Evolutionary conservation across 1,140 invertebrate genomes (phyloP).

Genomic region (Apis cerana): DNA sequence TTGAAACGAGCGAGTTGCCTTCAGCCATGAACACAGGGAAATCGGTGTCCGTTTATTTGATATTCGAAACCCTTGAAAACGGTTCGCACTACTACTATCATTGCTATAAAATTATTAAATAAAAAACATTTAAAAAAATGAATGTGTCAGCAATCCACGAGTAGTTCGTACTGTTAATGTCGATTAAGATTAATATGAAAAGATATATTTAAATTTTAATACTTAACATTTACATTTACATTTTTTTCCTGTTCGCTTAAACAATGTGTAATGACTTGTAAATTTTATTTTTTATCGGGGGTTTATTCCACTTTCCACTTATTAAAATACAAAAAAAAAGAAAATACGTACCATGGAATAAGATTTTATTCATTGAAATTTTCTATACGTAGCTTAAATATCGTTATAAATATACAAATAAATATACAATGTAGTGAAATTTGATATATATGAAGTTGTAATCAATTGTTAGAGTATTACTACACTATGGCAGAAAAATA

Average conservation of each 20-base stretch:
- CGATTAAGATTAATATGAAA: background rate
- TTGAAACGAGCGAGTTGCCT: slow-evolving; percentile 53
- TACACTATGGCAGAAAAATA: background rate
- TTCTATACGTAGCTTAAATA: background rate
- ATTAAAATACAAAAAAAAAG: background rate
- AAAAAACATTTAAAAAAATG: background rate
- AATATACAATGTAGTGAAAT: background rate
- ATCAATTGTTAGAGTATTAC: background rate
- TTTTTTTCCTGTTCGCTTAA: background rate
- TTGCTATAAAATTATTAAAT: background rate
- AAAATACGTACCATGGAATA: background rate
- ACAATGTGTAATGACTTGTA: background rate
- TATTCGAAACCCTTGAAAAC: background rate
- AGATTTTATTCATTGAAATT: background rate
- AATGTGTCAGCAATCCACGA: background rate
- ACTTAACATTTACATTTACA: background rate
- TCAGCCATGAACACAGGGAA: slow-evolving; percentile 43
- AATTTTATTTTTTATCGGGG: background rate
- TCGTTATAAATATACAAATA: no score
- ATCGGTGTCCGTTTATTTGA: slow-evolving; percentile 36
- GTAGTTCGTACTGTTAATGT: background rate
- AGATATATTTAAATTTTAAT: background rate
- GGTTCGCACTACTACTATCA: background rate
- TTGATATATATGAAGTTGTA: no score
- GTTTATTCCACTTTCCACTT: no score